Conservation (phyloP, 2,797 vertebrate species). For the Catostomus latipinnis region DNA sequence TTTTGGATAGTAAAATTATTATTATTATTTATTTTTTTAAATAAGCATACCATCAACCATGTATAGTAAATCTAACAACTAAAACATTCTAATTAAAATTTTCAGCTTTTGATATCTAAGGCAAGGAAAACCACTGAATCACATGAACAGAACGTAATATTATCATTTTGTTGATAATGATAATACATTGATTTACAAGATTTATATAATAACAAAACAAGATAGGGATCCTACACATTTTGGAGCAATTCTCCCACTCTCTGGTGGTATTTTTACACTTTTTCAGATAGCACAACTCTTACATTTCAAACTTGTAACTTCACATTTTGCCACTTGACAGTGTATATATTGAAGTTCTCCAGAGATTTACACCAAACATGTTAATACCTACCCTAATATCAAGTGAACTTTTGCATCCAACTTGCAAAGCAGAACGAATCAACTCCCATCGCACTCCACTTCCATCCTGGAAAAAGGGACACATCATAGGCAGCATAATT, state of each 20-base stretch:
- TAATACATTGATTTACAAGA: background rate
- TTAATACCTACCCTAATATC: conserved; percentile 85
- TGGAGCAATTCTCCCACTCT: conserved; percentile 72
- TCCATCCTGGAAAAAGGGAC: conserved; percentile 78
- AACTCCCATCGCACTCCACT: conserved; percentile 89
- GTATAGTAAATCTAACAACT: background rate
- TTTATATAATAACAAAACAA: background rate
- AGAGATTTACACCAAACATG: background rate
- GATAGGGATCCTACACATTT: background rate
- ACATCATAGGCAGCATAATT: background rate
- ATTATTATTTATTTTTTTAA: too few species aligned
- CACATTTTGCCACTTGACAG: background rate
- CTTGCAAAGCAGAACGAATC: conserved; percentile 85
- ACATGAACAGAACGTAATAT: background rate
- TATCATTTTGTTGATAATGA: background rate
- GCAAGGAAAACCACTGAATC: background rate
- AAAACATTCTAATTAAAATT: background rate
- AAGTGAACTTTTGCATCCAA: conserved; percentile 85
- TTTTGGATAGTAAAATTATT: background rate
- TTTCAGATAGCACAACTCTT: background rate
- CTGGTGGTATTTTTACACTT: conserved; percentile 64
- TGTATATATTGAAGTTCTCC: background rate
- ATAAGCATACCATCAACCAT: background rate
- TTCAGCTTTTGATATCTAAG: background rate
- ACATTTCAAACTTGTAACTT: background rate